Evolutionary conservation across 2,113 vertebrate genomes (phyloP).

Genomic region (Sebastes fasciatus): DNA sequence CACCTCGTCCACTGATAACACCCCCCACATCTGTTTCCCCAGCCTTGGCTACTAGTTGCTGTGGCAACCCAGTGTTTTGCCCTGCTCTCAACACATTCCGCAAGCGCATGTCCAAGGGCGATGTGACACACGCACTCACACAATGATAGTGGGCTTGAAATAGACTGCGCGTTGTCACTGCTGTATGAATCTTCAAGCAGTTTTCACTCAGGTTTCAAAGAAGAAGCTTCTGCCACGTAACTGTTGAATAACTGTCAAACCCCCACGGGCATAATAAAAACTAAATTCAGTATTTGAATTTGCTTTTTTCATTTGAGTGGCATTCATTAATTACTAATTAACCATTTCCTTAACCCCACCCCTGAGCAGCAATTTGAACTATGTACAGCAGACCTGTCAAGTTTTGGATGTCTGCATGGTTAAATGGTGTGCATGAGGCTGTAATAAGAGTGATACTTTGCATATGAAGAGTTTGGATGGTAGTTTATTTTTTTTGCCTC

Average conservation of each 20-base stretch:
- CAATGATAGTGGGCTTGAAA: constrained; percentile 53
- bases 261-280: background rate
- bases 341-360: background rate
- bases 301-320: background rate
- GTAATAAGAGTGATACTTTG: background rate
- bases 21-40: constrained; percentile 45
- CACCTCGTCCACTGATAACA: constrained; percentile 43
- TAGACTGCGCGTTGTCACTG: constrained; percentile 56
- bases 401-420: background rate
- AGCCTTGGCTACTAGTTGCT: constrained; percentile 72
- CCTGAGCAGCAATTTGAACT: background rate
- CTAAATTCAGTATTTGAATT: background rate
- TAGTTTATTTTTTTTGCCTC: background rate
- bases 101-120: constrained; percentile 77
- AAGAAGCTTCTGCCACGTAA: background rate
- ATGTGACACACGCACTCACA: constrained; percentile 64
- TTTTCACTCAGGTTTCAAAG: constrained; percentile 35
- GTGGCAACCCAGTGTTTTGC: constrained; percentile 82
- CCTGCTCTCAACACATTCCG: constrained; percentile 81
- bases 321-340: background rate
- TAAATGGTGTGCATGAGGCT: background rate
- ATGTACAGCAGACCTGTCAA: background rate
- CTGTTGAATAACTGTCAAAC: background rate
- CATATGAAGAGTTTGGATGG: too few relatives aligned
- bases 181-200: constrained; percentile 50